Conservation (phyloP, 2,888 invertebrate genomes). For the Phalera bucephala region DNA sequence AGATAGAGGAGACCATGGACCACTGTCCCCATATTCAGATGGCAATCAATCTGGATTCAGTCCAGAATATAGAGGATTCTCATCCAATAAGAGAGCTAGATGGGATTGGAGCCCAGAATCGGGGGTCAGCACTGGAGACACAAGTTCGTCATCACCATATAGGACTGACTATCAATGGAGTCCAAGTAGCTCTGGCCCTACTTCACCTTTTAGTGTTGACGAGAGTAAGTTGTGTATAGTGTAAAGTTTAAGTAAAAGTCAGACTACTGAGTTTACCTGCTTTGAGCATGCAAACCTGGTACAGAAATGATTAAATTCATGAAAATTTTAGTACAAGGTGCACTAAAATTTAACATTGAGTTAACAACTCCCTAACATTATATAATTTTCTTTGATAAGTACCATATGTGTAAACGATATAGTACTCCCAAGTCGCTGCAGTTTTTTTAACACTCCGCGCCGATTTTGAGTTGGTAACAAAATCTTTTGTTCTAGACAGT, state of each 20-base stretch:
- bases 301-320: too few relatives aligned
- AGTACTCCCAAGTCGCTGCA: too few relatives aligned
- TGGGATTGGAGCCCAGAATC: slow-evolving; percentile 77
- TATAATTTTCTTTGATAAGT: too few relatives aligned
- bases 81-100: slow-evolving; percentile 46
- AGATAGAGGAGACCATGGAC: slow-evolving; percentile 50
- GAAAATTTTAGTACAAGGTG: too few relatives aligned
- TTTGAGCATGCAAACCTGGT: too few relatives aligned
- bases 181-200: slow-evolving; percentile 75
- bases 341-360: too few relatives aligned
- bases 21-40: slow-evolving; percentile 63
- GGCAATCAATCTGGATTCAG: slow-evolving; percentile 67
- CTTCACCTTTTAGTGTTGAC: slow-evolving; percentile 69
- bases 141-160: slow-evolving; percentile 56
- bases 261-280: too few relatives aligned
- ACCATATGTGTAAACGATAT: too few relatives aligned
- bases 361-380: too few relatives aligned
- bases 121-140: slow-evolving; percentile 59
- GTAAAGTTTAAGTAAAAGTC: too few relatives aligned
- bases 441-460: too few relatives aligned
- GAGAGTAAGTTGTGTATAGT: slow-evolving; percentile 53
- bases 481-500: slow-evolving; percentile 60
- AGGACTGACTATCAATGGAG: slow-evolving; percentile 81
- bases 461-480: too few relatives aligned
- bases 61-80: slow-evolving; percentile 52